phyloP scores from a whole-genome alignment of 2,888 invertebrate genomes.

The Mimumesa dahlbomi region DNA sequence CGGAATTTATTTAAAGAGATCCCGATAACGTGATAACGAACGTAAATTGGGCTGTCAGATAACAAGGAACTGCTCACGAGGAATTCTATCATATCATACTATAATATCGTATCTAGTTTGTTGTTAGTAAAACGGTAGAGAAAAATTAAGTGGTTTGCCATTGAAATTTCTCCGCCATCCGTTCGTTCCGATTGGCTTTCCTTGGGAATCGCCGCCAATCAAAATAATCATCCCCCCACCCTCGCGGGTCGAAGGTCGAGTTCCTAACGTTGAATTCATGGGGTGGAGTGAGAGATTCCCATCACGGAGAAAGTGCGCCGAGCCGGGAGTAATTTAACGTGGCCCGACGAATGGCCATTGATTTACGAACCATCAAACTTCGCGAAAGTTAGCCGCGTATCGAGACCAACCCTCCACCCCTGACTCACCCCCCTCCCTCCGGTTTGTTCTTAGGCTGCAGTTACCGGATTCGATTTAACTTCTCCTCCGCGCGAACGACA shows the following conservation, averaged over 20 bases:
- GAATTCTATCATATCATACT: no score
- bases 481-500: conserved; percentile 63
- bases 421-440: conserved; percentile 13
- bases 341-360: conserved; percentile 71
- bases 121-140: no score
- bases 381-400: conserved; percentile 66
- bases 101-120: no score
- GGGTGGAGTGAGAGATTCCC: neutral
- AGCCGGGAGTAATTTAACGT: conserved; percentile 67
- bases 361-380: conserved; percentile 71
- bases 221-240: conserved; percentile 15
- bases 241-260: conserved; percentile 13
- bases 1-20: conserved; percentile 18
- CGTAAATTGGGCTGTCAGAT: no score
- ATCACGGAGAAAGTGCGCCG: conserved; percentile 29
- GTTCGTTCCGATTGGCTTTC: neutral
- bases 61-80: no score
- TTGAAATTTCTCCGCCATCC: neutral
- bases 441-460: conserved; percentile 75
- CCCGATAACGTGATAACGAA: no score
- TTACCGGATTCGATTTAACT: conserved; percentile 78
- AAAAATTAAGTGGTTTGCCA: neutral
- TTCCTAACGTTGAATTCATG: conserved; percentile 37
- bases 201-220: conserved; percentile 6
- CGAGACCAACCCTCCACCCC: conserved; percentile 53